Percentiles rank a stretch among this genome's conserved stretches.
Evolutionary conservation across 2,113 vertebrate genomes (phyloP).

Genomic region (Melanotaenia duboulayi): DNA sequence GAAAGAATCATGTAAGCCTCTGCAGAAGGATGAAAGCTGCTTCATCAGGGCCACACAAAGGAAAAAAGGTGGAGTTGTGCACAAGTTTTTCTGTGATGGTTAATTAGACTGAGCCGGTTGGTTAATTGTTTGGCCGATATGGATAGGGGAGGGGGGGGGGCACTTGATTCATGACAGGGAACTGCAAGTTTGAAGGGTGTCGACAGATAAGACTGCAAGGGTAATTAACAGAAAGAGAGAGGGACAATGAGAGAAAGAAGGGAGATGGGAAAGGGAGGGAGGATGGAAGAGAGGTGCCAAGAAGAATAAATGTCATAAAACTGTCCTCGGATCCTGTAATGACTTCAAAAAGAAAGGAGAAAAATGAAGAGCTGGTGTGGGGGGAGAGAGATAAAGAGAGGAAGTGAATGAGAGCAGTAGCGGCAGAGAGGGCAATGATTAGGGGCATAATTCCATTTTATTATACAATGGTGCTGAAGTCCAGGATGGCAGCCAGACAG

Average conservation of each 20-base stretch:
- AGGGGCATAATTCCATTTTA: constrained; percentile 64
- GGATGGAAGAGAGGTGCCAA: constrained; percentile 31
- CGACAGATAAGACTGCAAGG: constrained; percentile 72
- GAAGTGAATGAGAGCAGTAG: constrained; percentile 32
- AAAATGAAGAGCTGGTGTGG: constrained; percentile 43
- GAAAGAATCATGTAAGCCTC: background rate
- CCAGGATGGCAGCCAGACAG: constrained; percentile 36
- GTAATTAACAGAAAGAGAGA: constrained; percentile 77
- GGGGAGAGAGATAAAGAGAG: constrained; percentile 61
- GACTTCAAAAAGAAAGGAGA: constrained; percentile 53
- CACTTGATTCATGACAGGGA: constrained; percentile 74
- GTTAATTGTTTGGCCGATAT: constrained; percentile 74
- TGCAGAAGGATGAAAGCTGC: background rate
- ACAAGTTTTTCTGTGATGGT: constrained; percentile 38
- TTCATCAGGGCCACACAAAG: background rate
- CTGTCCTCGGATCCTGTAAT: constrained; percentile 69
- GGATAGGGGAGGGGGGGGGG: constrained; percentile 25
- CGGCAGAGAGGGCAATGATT: constrained; percentile 46
- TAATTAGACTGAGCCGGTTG: constrained; percentile 67
- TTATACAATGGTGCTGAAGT: constrained; percentile 46
- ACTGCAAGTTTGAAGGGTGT: constrained; percentile 69
- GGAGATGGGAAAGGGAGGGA: constrained; percentile 15
- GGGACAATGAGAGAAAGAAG: constrained; percentile 45
- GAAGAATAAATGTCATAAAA: constrained; percentile 76
- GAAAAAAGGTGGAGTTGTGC: constrained; percentile 22